phyloP scores from a whole-genome alignment of 2,888 invertebrate genomes.

The Perdita meconis region DNA sequence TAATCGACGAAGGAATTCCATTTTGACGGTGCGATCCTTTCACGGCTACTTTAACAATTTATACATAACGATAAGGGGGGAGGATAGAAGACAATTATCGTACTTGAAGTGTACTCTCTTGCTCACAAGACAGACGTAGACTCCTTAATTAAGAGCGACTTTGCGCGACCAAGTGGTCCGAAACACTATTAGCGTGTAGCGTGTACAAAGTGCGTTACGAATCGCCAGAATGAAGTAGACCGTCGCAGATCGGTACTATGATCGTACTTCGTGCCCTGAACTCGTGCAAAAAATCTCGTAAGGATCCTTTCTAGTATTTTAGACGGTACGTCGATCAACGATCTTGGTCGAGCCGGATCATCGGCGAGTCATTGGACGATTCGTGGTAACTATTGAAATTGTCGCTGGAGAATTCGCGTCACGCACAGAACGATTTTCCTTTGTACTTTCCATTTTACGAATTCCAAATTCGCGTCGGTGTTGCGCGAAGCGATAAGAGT shows the following conservation, averaged over 20 bases:
- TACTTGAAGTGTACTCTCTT: slow-evolving; percentile 23
- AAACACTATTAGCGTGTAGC: slow-evolving; percentile 31
- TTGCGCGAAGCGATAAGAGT: slow-evolving; percentile 4
- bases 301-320: slow-evolving; percentile 10
- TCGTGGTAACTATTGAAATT: not conserved
- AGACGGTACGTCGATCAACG: slow-evolving; percentile 44
- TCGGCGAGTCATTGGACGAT: not conserved
- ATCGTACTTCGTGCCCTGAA: slow-evolving; percentile 19
- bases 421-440: slow-evolving; percentile 29
- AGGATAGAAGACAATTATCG: slow-evolving; percentile 8
- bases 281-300: not conserved
- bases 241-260: slow-evolving; percentile 45
- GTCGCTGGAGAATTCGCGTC: not conserved
- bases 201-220: slow-evolving; percentile 31
- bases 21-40: slow-evolving; percentile 4
- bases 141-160: slow-evolving; percentile 39
- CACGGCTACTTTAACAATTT: not conserved
- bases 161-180: slow-evolving; percentile 38
- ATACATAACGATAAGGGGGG: not conserved
- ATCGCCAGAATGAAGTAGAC: slow-evolving; percentile 25
- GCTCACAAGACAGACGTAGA: slow-evolving; percentile 39
- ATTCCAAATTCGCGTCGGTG: too few species aligned
- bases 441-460: not conserved
- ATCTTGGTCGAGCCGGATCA: slow-evolving; percentile 22
- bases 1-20: not conserved